Evolutionary conservation across 2,888 invertebrate species (phyloP).

Genomic region (Pandemis corylana): DNA sequence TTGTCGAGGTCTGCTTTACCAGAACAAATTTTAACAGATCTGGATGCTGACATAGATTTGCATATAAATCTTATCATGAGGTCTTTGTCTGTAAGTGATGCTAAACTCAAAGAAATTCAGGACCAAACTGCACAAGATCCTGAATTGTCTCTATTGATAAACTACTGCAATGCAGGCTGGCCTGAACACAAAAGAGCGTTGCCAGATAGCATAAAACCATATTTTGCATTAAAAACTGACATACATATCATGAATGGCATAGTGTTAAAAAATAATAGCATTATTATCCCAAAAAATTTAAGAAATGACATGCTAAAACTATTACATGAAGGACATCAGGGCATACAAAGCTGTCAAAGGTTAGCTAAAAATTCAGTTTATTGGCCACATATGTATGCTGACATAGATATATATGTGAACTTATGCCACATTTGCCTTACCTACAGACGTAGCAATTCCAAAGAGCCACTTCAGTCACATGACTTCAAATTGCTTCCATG

Average conservation of each 20-base stretch:
- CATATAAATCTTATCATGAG: constrained; percentile 26
- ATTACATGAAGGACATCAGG: constrained; percentile 38
- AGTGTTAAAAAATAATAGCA: constrained; percentile 18
- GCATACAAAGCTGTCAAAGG: constrained; percentile 28
- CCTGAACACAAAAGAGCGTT: constrained; percentile 31
- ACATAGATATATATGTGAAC: constrained; percentile 4
- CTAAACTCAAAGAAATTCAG: constrained; percentile 4
- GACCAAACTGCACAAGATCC: constrained; percentile 20
- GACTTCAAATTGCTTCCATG: constrained; percentile 40
- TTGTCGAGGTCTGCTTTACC: neutral
- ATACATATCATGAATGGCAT: constrained; percentile 31
- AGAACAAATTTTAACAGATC: constrained; percentile 10
- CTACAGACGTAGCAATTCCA: constrained; percentile 12
- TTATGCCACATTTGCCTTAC: constrained; percentile 24
- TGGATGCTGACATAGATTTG: constrained; percentile 31
- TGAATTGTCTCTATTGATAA: neutral
- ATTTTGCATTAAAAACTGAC: constrained; percentile 33
- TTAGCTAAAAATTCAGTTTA: constrained; percentile 36
- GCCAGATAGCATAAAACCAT: constrained; percentile 25
- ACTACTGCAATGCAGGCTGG: constrained; percentile 37
- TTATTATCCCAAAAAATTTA: neutral
- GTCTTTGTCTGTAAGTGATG: neutral
- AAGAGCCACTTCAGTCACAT: constrained; percentile 17
- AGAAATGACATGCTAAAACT: constrained; percentile 17
- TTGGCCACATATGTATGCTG: constrained; percentile 34